Evolutionary conservation across 2,888 invertebrate species (phyloP), one percentile per base, ranked within the genome.

Genomic region (Erpobdella octoculata): DNA sequence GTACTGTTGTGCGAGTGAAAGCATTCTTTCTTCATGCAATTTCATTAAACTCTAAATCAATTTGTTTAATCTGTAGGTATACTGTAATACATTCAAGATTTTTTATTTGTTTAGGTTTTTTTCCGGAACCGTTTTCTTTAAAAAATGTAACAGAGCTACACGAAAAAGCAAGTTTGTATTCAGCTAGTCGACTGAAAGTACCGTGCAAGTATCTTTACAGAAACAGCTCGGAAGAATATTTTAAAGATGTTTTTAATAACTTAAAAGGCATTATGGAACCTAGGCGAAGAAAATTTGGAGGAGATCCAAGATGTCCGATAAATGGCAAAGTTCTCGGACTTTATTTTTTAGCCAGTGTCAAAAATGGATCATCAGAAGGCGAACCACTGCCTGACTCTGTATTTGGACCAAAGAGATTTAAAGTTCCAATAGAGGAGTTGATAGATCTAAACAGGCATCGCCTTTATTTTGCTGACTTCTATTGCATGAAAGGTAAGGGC

Each of bases 381-480:
- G 5, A 62, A 35, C 62, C 62, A 35, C 31, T 33, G 18, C 2
- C n/a, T n/a, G n/a, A 8, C 6, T 33, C 62, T 1, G n/a, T n/a
- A 2, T 62, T 28, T 62, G 62, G 62, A n/a, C n/a, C 31, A 28
- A 62, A n/a, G 21, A n/a, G 62, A 1, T 62, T 62, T 33, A 28
- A 33, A 33, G 62, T 62, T 62, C 62, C 62, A 9, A 4, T 62
- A 12, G 62, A 62, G 9, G n/a, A 31, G 21, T 12, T 62, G 33
- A 35, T 33, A 33, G 35, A 62, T 33, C 33, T 31, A n/a, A 31
- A 62, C 31, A n/a, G 31, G n/a, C n/a, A 33, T 9, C 28, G 33
- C 33, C 35, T 62, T n/a, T 62, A 62, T 12, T 62, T 62, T 35
- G 8, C 62, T 62, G 62, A 62, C 62, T 62, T 62, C 35, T 53